phyloP scores from a whole-genome alignment of 2,113 vertebrate genomes.

The Antechinus stuartii region DNA sequence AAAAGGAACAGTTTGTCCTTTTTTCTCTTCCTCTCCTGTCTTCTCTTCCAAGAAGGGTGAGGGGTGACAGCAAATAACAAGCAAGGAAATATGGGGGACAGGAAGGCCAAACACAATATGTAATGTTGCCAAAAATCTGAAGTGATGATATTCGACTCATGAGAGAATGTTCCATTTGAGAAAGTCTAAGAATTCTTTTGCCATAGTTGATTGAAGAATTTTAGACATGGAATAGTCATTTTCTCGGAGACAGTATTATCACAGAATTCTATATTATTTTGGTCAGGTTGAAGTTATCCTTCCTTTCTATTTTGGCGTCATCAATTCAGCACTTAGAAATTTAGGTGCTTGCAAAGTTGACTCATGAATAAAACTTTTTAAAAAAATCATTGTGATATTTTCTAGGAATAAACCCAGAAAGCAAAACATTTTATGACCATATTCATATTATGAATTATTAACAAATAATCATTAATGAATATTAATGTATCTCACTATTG shows the following conservation, averaged over 20 bases:
- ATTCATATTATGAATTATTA: background rate
- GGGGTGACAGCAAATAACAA: conserved; percentile 12
- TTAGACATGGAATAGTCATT: conserved; percentile 14
- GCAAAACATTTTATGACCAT: background rate
- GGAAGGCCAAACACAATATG: background rate
- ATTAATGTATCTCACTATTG: conserved; percentile 30
- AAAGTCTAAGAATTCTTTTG: background rate
- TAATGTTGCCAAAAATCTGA: conserved; percentile 36
- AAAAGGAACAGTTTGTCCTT: background rate
- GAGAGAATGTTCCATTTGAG: background rate
- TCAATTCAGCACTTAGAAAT: background rate
- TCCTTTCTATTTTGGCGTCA: background rate
- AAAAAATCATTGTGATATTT: conserved; percentile 43
- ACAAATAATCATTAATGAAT: conserved; percentile 11
- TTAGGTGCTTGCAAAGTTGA: background rate
- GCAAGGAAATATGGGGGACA: background rate
- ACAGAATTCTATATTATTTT: background rate
- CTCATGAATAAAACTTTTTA: conserved; percentile 31
- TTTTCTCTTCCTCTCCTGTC: background rate
- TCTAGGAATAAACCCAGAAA: conserved; percentile 62
- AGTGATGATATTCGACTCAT: background rate
- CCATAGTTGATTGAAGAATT: background rate
- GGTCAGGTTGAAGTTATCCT: background rate
- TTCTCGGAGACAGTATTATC: background rate
- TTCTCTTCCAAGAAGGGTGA: conserved; percentile 11